Conservation (phyloP, 2,888 invertebrate genomes). For the Lasiommata megera region DNA sequence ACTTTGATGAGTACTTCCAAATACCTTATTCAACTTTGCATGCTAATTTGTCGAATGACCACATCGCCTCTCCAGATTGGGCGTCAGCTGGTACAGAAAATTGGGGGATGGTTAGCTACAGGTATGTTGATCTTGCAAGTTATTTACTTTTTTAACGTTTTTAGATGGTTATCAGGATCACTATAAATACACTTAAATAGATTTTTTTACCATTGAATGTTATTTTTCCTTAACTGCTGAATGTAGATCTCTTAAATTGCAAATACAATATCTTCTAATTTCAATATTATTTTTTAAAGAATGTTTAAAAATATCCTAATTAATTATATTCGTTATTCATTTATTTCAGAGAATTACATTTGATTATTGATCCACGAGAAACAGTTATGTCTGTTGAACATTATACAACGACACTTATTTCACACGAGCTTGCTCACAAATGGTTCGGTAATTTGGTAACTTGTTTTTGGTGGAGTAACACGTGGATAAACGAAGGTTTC, state of each 20-base stretch:
- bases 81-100: constrained; percentile 75
- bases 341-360: constrained; percentile 61
- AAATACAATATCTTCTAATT: too few relatives aligned
- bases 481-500: constrained; percentile 89
- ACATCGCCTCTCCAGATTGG: constrained; percentile 73
- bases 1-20: constrained; percentile 61
- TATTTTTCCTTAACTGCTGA: too few relatives aligned
- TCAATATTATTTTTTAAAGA: too few relatives aligned
- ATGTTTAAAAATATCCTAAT: too few relatives aligned
- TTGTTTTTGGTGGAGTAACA: constrained; percentile 86
- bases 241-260: too few relatives aligned
- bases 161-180: too few relatives aligned
- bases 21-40: constrained; percentile 60
- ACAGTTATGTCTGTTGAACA: constrained; percentile 67
- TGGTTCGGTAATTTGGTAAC: constrained; percentile 91
- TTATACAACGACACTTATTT: constrained; percentile 74
- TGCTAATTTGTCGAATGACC: constrained; percentile 62
- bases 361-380: constrained; percentile 58
- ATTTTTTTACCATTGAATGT: too few relatives aligned
- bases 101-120: constrained; percentile 77
- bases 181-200: too few relatives aligned
- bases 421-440: constrained; percentile 86
- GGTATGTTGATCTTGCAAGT: too few relatives aligned
- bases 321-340: too few relatives aligned
- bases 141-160: too few relatives aligned